phyloP scores from a whole-genome alignment of 2,113 vertebrate genomes.

The Alaudala cheleensis region DNA sequence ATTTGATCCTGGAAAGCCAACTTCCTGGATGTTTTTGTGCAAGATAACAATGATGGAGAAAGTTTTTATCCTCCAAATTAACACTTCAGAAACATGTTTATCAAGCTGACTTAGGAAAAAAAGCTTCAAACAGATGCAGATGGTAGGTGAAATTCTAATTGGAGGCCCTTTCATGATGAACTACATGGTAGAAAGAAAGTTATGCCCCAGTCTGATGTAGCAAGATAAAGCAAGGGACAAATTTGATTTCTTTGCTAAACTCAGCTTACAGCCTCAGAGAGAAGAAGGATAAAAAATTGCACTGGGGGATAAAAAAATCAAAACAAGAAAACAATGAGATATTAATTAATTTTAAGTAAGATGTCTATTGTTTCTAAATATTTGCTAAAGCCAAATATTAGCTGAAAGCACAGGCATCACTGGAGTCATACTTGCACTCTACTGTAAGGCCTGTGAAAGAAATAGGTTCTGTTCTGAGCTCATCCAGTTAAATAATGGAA shows the following conservation, averaged over 20 bases:
- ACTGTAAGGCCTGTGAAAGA: not conserved
- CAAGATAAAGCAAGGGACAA: not conserved
- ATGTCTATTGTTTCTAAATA: not conserved
- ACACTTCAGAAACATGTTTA: not conserved
- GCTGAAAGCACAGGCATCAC: not conserved
- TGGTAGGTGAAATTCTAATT: not conserved
- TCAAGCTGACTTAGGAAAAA: not conserved
- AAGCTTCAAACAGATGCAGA: not conserved
- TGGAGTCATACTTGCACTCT: not conserved
- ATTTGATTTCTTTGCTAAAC: not conserved
- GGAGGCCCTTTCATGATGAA: not conserved
- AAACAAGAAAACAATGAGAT: not conserved
- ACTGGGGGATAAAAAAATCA: not conserved
- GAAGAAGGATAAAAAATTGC: accelerated
- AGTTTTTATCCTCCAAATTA: not conserved
- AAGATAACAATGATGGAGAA: not conserved
- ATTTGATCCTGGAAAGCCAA: not conserved
- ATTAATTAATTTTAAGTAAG: not conserved
- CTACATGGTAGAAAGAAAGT: not conserved
- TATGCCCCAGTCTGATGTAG: not conserved
- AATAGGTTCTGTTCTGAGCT: not conserved
- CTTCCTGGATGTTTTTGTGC: not conserved
- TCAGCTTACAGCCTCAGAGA: not conserved
- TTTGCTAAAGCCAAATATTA: not conserved
- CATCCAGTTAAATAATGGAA: not conserved